A percentile compares a stretch with the other conserved stretches of the same genome.
phyloP scores from a whole-genome alignment of 2,113 vertebrate species.

The Myiagra hebetior region DNA sequence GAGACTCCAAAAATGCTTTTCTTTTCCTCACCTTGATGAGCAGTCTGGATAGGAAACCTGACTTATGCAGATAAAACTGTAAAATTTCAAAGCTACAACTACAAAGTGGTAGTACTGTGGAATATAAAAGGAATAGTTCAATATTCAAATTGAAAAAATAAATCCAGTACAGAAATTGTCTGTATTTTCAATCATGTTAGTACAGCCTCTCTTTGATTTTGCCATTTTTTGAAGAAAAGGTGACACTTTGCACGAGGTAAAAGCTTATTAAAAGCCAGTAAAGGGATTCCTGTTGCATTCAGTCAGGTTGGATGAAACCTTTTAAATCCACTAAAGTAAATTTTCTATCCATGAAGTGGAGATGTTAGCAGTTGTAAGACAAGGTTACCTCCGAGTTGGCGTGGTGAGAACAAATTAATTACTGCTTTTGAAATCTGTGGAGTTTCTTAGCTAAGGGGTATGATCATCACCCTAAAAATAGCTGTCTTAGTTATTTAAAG shows the following conservation, averaged over 20 bases:
- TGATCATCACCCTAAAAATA: background rate
- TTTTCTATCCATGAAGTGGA: background rate
- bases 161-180: background rate
- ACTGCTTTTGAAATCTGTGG: background rate
- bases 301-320: background rate
- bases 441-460: background rate
- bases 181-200: background rate
- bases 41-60: background rate
- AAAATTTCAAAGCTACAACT: background rate
- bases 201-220: background rate
- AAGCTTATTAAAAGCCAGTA: background rate
- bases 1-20: background rate
- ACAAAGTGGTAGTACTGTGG: background rate
- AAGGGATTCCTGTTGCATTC: background rate
- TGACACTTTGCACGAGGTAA: background rate
- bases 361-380: background rate
- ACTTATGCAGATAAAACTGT: background rate
- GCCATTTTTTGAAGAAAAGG: background rate
- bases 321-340: background rate
- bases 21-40: background rate
- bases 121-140: background rate
- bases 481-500: background rate
- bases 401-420: conserved; percentile 1
- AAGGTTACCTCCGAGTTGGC: background rate
- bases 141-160: background rate